phyloP scores from a whole-genome alignment of 2,113 vertebrate species.

The Cephalopholis sonnerati region DNA sequence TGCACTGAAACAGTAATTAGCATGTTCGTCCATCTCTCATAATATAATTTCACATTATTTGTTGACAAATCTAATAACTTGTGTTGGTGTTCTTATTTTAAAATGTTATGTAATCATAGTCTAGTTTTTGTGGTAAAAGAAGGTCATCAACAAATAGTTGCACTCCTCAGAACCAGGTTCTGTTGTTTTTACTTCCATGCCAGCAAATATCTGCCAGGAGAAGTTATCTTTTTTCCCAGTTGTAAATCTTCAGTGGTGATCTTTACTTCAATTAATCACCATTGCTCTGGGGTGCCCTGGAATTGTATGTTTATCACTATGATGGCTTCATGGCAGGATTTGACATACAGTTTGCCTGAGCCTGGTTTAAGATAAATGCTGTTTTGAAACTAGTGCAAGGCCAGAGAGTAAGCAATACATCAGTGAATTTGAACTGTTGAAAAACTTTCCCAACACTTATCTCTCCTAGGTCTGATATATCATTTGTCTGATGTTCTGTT shows the following conservation, averaged over 20 bases:
- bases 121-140: neutral
- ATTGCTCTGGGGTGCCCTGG: slow-evolving; percentile 8
- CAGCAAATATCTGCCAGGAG: neutral
- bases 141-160: neutral
- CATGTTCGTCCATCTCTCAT: neutral
- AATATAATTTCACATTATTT: neutral
- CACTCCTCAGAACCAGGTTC: neutral
- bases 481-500: slow-evolving; percentile 62
- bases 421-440: slow-evolving; percentile 50
- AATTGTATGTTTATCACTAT: slow-evolving; percentile 36
- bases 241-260: neutral
- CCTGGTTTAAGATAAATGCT: slow-evolving; percentile 53
- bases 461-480: slow-evolving; percentile 52
- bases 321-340: slow-evolving; percentile 20
- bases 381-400: slow-evolving; percentile 58
- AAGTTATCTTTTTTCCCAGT: neutral
- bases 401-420: slow-evolving; percentile 42
- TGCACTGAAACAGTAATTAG: too few relatives aligned
- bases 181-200: neutral
- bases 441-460: slow-evolving; percentile 48
- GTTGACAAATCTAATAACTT: neutral
- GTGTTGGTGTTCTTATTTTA: neutral
- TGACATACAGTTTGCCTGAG: slow-evolving; percentile 12
- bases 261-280: neutral
- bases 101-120: neutral